Evolutionary conservation across 2,113 vertebrate genomes (phyloP), one percentile per base, ranked within the genome.

Genomic region (Proterorhinus semilunaris): DNA sequence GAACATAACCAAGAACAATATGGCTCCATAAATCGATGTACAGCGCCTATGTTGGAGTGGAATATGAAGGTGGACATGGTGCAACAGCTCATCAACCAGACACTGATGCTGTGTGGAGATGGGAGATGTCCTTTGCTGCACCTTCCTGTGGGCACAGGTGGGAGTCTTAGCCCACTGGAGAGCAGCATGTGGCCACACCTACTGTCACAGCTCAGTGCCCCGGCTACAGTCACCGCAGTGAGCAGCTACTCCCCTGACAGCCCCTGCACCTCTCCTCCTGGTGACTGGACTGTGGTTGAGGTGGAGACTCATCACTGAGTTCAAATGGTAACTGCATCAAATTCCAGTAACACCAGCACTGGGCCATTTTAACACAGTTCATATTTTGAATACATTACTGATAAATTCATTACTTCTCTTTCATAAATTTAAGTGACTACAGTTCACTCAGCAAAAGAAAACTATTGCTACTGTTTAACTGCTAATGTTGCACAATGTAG

Each of bases 261-360:
- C 43, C 84, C 80, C 64, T 87, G 88, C 51, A 92, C 91, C 74
- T 88, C 85, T 16, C 88, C 94, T 0, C 89, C 92, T 17, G 94
- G 94, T 2, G 93, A 96, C 84, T 96, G 95, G 95, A 96, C 94
- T 0, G 94, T 96, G 65, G 95, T 97, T 69, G 95, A 96, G 82
- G 92, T 96, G 76, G 96, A 96, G 88, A 96, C 95, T 4, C 94
- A 95, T 54, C 95, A 96, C 86, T 96, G 84, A 94, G 44, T 10
- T 16, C 59, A 7, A 10, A n/a, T 4, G 47, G 44, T 45, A 65
- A 43, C 13, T 6, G 11, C 7, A 7, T 2, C 0, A 54, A 54
- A 51, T 15, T 53, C 49, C 7, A 36, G 6, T 42, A 4, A 36
- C 27, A 36, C 27, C 27, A 36, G 4, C 27, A 36, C 1, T 36